phyloP scores from a whole-genome alignment of 2,113 vertebrate species.

The Aphyosemion australe region DNA sequence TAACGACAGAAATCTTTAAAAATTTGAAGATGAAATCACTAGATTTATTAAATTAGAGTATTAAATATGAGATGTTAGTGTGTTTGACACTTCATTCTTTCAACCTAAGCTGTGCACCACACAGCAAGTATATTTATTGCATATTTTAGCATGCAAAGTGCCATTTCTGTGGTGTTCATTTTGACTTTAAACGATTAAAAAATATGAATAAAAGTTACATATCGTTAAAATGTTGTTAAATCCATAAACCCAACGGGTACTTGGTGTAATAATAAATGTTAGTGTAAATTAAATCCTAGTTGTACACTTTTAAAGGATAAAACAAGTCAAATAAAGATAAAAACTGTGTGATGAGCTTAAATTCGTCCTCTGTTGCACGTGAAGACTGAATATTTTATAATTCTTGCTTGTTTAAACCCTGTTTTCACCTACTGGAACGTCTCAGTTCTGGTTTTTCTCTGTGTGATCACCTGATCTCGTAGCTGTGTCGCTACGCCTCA shows the following conservation, averaged over 20 bases:
- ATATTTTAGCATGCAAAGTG: not conserved
- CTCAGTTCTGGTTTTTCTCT: not conserved
- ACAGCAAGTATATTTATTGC: not conserved
- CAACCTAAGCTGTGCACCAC: too few relatives aligned
- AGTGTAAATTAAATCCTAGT: constrained; percentile 1
- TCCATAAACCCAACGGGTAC: constrained; percentile 3
- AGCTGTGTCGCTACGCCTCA: not conserved
- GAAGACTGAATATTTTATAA: too few relatives aligned
- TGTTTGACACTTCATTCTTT: too few relatives aligned
- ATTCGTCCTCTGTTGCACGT: constrained; percentile 13
- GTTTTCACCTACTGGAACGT: not conserved
- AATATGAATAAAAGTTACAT: not conserved
- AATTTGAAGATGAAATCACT: not conserved
- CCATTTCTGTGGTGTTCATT: not conserved
- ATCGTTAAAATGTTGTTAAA: not conserved
- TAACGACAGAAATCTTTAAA: not conserved
- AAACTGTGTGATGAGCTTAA: not conserved
- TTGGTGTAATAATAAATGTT: constrained; percentile 2
- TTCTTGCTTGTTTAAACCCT: constrained; percentile 5
- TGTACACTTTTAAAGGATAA: constrained; percentile 17
- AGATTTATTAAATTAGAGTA: too few relatives aligned
- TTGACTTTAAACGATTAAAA: not conserved
- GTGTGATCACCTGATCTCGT: not conserved
- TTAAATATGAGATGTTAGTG: too few relatives aligned
- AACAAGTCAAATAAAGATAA: constrained; percentile 13